Base-by-base conservation (phyloP, 2,113 vertebrate species). In the Bubo scandiacus region DNA sequence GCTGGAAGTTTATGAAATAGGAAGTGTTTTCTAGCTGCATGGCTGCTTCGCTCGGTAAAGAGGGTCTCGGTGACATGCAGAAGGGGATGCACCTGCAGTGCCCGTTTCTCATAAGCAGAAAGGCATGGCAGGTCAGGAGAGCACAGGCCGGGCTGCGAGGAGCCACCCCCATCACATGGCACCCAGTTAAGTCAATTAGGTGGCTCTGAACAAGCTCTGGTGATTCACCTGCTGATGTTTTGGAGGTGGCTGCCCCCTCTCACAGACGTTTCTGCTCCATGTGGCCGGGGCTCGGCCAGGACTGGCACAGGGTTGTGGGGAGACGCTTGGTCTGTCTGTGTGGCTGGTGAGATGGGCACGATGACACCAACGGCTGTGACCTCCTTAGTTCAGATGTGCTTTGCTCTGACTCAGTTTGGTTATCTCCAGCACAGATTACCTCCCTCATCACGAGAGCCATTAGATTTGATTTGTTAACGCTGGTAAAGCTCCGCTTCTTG, bases 71-170 rank as follows among this genome's bases (percentile, higher is more conserved):
- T 40, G 87, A 14, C 8, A 4, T 5, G 83, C 67, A 47, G 82
- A 61, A 83, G 68, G 38, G 72, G 86, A 43, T n/a, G 68, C 88
- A 92, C 86, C 94, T 96, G 95, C 95, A 47, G 74, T 2, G 32
- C 59, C 71, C 7, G 32, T 32, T 55, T 59, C 29, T 12, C 1
- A 45, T 32, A n/a, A 36, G 74, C 54, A 80, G 58, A 26, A 32
- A 67, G 47, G 47, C 9, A 9, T 6, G 38, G 9, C 29, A 16
- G 59, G 34, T 38, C 66, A 36, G 74, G 49, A 47, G 42, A 61
- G 66, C 54, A 12, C 36, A 13, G 74, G 34, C 61, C 27, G 26
- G 62, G 82, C 54, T 18, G 47, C 14, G 11, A 40, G 71, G 66
- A 78, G 77, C 59, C 7, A 1, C 58, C 13, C 3, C 77, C 8